These are phyloP conservation scores for Okapia johnstoni DNA, from an alignment of 2,113 vertebrate species.

Conservation along the genomic window DNA sequence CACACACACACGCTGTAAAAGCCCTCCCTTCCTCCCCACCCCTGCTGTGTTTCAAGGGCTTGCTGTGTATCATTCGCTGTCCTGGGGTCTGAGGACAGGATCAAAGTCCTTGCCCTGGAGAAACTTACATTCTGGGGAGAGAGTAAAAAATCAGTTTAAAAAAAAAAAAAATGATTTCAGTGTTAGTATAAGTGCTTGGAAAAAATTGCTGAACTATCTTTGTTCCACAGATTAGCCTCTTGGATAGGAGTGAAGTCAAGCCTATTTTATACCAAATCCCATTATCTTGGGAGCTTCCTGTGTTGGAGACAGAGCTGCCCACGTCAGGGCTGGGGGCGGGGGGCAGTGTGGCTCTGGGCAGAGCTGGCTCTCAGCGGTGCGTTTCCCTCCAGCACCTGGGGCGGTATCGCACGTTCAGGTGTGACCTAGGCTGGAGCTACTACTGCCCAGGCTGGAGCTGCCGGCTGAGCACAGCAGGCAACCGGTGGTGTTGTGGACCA, in stretches of 20 bases:
- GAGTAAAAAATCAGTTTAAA: background rate
- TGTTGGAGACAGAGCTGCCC: background rate
- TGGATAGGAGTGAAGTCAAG: background rate
- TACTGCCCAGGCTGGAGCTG: background rate
- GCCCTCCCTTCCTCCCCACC: background rate
- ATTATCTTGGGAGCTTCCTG: background rate
- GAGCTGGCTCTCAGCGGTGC: background rate
- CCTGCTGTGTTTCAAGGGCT: background rate
- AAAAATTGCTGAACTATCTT: background rate
- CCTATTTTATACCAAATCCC: background rate
- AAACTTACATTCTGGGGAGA: background rate
- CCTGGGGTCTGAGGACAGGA: rapidly evolving
- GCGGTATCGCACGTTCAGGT: background rate
- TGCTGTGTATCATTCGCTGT: background rate
- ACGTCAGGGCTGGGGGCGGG: no score
- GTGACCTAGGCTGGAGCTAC: background rate
- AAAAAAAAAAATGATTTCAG: background rate
- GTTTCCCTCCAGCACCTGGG: background rate
- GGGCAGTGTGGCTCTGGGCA: background rate
- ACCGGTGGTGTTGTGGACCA: rapidly evolving
- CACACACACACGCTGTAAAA: background rate
- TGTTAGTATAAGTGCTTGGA: background rate
- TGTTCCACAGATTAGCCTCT: background rate
- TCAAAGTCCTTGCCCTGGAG: background rate
- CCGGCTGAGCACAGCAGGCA: background rate